Conservation (phyloP, 2,888 invertebrate species). For the Eulithis prunata region DNA sequence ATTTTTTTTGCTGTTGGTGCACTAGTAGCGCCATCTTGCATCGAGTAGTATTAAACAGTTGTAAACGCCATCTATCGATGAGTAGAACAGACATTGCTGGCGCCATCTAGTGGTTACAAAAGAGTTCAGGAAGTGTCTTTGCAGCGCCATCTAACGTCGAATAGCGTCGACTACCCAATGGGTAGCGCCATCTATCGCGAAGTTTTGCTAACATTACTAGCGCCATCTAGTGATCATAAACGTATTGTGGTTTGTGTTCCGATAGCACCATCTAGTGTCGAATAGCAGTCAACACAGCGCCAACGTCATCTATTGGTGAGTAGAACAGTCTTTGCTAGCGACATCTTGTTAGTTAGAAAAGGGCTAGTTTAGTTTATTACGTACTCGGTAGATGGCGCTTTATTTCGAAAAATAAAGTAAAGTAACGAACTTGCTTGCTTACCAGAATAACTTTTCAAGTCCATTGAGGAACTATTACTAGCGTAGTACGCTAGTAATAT, state of each 20-base stretch:
- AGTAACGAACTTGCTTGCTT: too few relatives aligned
- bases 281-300: conserved; percentile 24
- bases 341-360: conserved; percentile 26
- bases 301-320: conserved; percentile 28
- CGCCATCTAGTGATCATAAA: conserved; percentile 34
- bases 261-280: conserved; percentile 55
- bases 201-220: background rate
- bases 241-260: too few relatives aligned
- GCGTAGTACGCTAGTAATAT: too few relatives aligned
- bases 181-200: conserved; percentile 26
- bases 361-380: background rate
- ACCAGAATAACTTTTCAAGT: too few relatives aligned
- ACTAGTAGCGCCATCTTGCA: too few relatives aligned
- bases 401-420: background rate
- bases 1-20: too few relatives aligned
- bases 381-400: conserved; percentile 42
- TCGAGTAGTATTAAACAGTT: too few relatives aligned
- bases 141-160: conserved; percentile 55
- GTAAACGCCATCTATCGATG: too few relatives aligned
- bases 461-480: too few relatives aligned
- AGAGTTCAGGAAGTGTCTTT: background rate
- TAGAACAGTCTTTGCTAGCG: conserved; percentile 9
- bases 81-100: too few relatives aligned
- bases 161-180: conserved; percentile 15
- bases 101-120: background rate